Evolutionary conservation across 2,113 vertebrate species (phyloP).

Genomic region (Sphyrna mokarran): DNA sequence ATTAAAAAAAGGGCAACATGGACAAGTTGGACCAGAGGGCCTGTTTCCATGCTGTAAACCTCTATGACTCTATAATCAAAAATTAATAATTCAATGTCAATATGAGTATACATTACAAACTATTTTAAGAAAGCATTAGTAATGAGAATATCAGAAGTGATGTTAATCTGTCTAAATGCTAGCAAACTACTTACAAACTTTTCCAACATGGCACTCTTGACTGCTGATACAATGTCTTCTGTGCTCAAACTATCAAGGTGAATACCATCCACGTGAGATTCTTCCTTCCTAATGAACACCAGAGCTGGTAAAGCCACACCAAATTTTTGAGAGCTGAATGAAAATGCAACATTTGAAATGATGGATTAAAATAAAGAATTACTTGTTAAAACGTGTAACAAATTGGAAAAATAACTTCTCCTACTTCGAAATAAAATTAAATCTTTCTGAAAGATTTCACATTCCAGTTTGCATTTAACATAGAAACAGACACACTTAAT

Average conservation of each 20-base stretch:
- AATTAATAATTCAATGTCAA: not conserved
- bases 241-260: conserved; percentile 47
- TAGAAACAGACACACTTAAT: not conserved
- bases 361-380: not conserved
- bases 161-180: not conserved
- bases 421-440: not conserved
- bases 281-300: conserved; percentile 59
- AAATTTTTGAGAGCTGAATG: conserved; percentile 64
- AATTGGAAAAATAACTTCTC: not conserved
- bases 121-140: not conserved
- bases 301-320: conserved; percentile 62
- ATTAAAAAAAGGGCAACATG: too few species aligned
- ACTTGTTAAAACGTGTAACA: not conserved
- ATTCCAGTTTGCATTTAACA: not conserved
- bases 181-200: conserved; percentile 64
- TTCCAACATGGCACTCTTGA: conserved; percentile 58
- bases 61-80: not conserved
- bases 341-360: not conserved
- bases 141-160: not conserved
- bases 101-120: not conserved
- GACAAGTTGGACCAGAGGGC: too few species aligned
- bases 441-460: not conserved
- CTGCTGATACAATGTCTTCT: conserved; percentile 54
- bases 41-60: too few species aligned
- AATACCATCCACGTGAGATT: conserved; percentile 45